Evolutionary conservation across 2,888 invertebrate genomes (phyloP).

Genomic region (Diarsia dahlii): DNA sequence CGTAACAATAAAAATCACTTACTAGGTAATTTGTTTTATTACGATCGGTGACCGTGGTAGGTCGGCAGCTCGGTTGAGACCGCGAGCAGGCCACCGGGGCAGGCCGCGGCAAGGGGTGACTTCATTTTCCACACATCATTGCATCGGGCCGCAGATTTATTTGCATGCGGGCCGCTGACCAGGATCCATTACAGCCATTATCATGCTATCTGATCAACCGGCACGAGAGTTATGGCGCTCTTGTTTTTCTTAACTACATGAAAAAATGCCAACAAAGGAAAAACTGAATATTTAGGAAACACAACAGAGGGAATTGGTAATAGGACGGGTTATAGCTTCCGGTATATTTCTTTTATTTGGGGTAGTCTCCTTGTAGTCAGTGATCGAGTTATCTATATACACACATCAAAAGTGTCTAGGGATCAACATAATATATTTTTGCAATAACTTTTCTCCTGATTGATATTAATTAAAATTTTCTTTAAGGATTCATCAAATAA

Average conservation of each 20-base stretch:
- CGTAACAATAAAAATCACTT: conserved; percentile 61
- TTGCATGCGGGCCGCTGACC: conserved; percentile 91
- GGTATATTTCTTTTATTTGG: conserved; percentile 83
- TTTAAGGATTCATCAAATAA: too few species aligned
- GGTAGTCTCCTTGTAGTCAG: conserved; percentile 64
- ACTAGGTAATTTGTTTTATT: conserved; percentile 69
- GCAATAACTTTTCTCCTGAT: too few species aligned
- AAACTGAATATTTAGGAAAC: conserved; percentile 82
- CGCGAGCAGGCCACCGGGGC: conserved; percentile 67
- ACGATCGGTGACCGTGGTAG: conserved; percentile 62
- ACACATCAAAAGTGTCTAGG: too few species aligned
- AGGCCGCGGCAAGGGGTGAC: conserved; percentile 82
- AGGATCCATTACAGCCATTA: conserved; percentile 91
- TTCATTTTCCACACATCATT: conserved; percentile 91
- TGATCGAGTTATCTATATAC: conserved; percentile 67
- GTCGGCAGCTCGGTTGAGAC: conserved; percentile 48
- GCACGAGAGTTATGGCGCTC: conserved; percentile 88
- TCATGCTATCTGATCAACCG: conserved; percentile 89
- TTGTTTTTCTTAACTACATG: conserved; percentile 89
- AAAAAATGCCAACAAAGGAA: conserved; percentile 83
- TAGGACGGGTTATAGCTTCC: conserved; percentile 87
- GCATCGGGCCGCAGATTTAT: conserved; percentile 91
- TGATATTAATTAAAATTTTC: too few species aligned
- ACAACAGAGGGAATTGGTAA: conserved; percentile 77
- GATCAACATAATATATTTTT: too few species aligned